A percentile compares a stretch with the other conserved stretches of the same genome.
These are phyloP conservation scores for Eurois occulta DNA, from an alignment of 2,888 invertebrate genomes.

Conservation along the genomic window DNA sequence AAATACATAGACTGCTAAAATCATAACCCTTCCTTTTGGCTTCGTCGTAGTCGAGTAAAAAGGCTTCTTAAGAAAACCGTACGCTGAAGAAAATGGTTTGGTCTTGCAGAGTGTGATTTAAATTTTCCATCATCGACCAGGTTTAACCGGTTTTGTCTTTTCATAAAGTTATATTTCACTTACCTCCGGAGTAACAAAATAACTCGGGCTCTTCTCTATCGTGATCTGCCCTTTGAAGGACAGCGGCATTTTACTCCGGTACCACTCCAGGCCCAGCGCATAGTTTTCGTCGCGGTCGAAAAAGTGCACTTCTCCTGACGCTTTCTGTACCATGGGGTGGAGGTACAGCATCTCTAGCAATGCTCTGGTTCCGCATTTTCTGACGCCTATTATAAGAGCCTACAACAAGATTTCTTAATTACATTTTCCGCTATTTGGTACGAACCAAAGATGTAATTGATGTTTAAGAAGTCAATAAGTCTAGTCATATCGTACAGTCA, in stretches of 20 bases:
- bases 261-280: slow-evolving; percentile 98
- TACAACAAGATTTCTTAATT: slow-evolving; percentile 74
- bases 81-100: neutral
- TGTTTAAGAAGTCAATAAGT: neutral
- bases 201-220: slow-evolving; percentile 99
- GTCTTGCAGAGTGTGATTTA: neutral
- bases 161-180: slow-evolving; percentile 71
- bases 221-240: slow-evolving; percentile 98
- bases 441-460: neutral
- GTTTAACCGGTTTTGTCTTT: neutral
- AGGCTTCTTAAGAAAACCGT: neutral
- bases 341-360: slow-evolving; percentile 98
- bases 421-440: neutral
- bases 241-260: slow-evolving; percentile 97
- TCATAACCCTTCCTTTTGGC: no score
- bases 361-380: slow-evolving; percentile 99
- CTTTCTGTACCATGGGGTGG: slow-evolving; percentile 97
- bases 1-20: no score
- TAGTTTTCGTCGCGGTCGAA: slow-evolving; percentile 99
- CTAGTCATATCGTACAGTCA: neutral
- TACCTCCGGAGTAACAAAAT: slow-evolving; percentile 98
- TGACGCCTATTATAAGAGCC: slow-evolving; percentile 98
- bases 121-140: neutral
- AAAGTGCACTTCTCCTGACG: slow-evolving; percentile 98
- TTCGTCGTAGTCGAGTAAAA: no score